phyloP scores from a whole-genome alignment of 1,140 invertebrate genomes.

The Drosophila saltans region DNA sequence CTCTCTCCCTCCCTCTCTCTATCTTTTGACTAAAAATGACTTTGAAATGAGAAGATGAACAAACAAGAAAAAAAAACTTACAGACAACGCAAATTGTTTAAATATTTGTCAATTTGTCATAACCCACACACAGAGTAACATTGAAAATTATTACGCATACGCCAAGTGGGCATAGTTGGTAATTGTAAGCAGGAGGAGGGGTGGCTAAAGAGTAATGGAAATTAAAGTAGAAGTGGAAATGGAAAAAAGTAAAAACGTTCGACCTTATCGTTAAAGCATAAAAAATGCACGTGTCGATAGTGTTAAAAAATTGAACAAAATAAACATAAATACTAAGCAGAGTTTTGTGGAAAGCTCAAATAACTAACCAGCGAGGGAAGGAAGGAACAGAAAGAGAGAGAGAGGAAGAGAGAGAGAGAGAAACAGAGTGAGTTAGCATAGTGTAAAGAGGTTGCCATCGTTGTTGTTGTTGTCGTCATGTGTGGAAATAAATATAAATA shows the following conservation, averaged over 20 bases:
- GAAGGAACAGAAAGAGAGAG: background rate
- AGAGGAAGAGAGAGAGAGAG: background rate
- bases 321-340: constrained; percentile 61
- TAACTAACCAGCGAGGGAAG: constrained; percentile 1
- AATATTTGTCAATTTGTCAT: constrained; percentile 57
- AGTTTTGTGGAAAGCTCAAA: constrained; percentile 1
- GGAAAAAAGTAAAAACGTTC: constrained; percentile 11
- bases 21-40: background rate
- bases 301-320: constrained; percentile 40
- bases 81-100: constrained; percentile 60
- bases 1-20: too few relatives aligned
- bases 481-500: constrained; percentile 71
- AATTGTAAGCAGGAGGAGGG: too few relatives aligned
- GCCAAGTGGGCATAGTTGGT: constrained; percentile 49
- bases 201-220: background rate
- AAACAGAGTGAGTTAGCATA: background rate
- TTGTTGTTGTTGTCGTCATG: background rate
- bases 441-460: constrained; percentile 4
- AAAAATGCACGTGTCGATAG: constrained; percentile 63
- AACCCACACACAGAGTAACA: constrained; percentile 40
- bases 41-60: constrained; percentile 7
- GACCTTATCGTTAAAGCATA: constrained; percentile 45
- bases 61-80: constrained; percentile 16
- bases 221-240: background rate
- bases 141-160: constrained; percentile 69